These are phyloP conservation scores for Cynocephalus volans DNA, from an alignment of 2,113 vertebrate species.

Conservation along the genomic window DNA sequence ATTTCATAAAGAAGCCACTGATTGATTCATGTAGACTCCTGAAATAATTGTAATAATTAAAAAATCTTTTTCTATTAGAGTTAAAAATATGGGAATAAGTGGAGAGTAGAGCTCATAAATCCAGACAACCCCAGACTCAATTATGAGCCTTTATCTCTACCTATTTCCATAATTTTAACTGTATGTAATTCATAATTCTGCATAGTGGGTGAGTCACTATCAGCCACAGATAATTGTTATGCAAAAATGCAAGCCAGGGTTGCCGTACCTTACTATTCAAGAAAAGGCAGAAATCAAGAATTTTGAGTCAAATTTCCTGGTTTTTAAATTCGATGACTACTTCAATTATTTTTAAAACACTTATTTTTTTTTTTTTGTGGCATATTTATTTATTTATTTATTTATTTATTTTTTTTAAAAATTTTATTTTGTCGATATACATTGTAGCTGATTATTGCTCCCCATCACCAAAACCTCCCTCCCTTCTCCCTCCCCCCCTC, in stretches of 20 bases:
- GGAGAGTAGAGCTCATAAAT: conserved; percentile 8
- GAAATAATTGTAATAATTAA: conserved; percentile 32
- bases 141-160: neutral
- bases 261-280: neutral
- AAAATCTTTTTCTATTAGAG: conserved; percentile 44
- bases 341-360: conserved; percentile 30
- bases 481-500: no score
- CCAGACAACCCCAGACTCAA: neutral
- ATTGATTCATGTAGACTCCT: conserved; percentile 13
- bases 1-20: neutral
- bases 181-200: neutral
- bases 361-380: no score
- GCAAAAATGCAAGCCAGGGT: neutral
- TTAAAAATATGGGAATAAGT: neutral
- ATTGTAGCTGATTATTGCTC: no score
- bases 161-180: neutral
- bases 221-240: neutral
- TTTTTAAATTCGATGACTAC: neutral
- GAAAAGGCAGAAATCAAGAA: neutral
- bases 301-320: neutral
- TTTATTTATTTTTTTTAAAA: no score
- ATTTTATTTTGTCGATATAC: no score
- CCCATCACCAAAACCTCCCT: no score
- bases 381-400: no score
- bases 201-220: neutral